Base-by-base conservation (phyloP, 1,140 invertebrate genomes). In the Magallana ariakensis region DNA sequence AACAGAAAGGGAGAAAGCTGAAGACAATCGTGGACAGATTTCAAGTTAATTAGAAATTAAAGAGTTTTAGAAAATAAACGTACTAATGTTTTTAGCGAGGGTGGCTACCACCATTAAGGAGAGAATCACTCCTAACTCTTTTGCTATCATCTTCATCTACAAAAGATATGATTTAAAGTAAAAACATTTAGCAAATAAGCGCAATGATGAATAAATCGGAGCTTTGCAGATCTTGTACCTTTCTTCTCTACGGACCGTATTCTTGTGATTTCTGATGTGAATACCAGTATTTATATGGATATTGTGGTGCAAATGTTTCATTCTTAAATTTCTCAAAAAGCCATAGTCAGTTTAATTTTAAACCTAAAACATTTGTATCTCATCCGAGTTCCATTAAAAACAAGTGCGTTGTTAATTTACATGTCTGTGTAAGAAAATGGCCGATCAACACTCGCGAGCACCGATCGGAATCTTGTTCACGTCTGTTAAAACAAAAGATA, bases 91-190 rank as follows among this genome's bases (percentile, higher is more conserved):
- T 60, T 60, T 60, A 11, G 16, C 58, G 58, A 60, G n/a, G 0
- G n/a, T n/a, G 15, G 58, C n/a, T 6, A n/a, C 58, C 58, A n/a
- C 58, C 58, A 60, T 60, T 9, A 60, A 13, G 15, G 16, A 60
- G 5, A 60, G 58, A 60, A 60, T 13, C 15, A 60, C 58, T 60
- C 58, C 58, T 13, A 60, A 16, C 33, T 46, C 33, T 13, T 60
- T 60, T n/a, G n/a, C 11, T n/a, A 60, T 60, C 58, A 60, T 60
- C 57, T 16, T 60, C 57, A 60, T 60, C 58, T 60, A 60, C 58
- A 60, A 60, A 11, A n/a, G 58, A 13, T 16, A 60, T 16, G n/a
- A 16, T 0, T 46, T 46, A 46, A 46, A 46, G 33, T 46, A 46
- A 46, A 46, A 46, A 46, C 5, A 5, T 46, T 2, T 46, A n/a